Evolutionary conservation across 2,888 invertebrate genomes (phyloP).

Genomic region (Plagiodera versicolora): DNA sequence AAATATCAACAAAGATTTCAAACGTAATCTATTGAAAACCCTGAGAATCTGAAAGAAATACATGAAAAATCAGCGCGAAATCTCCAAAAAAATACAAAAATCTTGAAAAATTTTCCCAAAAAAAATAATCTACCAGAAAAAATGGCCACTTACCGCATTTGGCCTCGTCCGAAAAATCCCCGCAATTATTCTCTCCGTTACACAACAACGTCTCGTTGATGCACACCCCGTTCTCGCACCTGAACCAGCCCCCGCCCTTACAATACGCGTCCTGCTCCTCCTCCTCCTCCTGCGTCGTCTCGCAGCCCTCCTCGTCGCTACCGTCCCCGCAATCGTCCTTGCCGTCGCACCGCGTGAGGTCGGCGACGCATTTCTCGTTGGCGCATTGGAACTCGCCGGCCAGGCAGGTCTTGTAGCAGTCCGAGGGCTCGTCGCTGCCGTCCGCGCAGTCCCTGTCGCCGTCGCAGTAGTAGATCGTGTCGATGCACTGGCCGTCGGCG

Average conservation of each 20-base stretch:
- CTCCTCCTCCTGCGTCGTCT: conserved; percentile 41
- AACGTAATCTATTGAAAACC: too few relatives aligned
- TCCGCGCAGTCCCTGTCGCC: conserved; percentile 70
- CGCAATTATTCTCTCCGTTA: conserved; percentile 72
- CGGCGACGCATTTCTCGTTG: conserved; percentile 67
- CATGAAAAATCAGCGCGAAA: too few relatives aligned
- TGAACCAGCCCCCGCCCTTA: conserved; percentile 58
- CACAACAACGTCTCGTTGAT: conserved; percentile 67
- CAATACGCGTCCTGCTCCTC: conserved; percentile 44
- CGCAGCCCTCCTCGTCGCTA: conserved; percentile 69
- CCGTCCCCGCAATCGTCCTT: neutral
- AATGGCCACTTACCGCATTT: conserved; percentile 62
- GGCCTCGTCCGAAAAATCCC: conserved; percentile 69
- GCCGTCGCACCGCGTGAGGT: conserved; percentile 71
- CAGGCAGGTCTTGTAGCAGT: conserved; percentile 55
- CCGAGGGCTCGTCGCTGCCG: conserved; percentile 68
- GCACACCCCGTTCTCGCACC: conserved; percentile 69
- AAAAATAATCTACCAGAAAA: neutral
- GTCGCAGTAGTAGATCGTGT: conserved; percentile 65
- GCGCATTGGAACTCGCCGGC: conserved; percentile 63
- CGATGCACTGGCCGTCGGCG: conserved; percentile 60
- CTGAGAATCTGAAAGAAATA: too few relatives aligned
- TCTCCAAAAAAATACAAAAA: too few relatives aligned
- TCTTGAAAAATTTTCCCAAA: too few relatives aligned
- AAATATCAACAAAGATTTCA: too few relatives aligned